Evolutionary conservation across 2,888 invertebrate genomes (phyloP), one percentile per base, ranked within the genome.

Genomic region (Agriopis aurantiaria): DNA sequence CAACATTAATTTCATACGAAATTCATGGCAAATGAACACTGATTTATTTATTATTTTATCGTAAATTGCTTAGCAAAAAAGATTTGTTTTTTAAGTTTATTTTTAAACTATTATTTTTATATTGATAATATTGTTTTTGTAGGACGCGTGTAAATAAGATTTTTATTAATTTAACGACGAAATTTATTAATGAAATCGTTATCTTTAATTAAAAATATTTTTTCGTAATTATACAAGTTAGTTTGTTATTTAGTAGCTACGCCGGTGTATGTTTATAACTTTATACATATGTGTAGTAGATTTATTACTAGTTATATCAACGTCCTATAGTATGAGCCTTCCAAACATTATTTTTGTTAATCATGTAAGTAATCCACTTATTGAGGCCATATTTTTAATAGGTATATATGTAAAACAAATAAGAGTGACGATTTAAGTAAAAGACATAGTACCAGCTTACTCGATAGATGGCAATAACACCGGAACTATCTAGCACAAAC

Each of bases 181-280:
- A 75, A 68, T 65, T 51, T 55, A 71, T 72, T 73, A 75, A 66
- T 46, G 14, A 80, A 76, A 75, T 81, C 75, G 78, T 78, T 79
- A 23, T 48, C 83, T 81, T 80, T 77, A 78, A 73, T 73, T 70
- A 65, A 81, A 80, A 84, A 74, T 75, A 75, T 81, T 82, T 82
- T 82, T 83, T 84, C 81, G 75, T 86, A 86, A 80, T 88, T 86
- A 86, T 89, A 71, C 68, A 74, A 64, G 69, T 75, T 73, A 67
- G 87, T 91, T 92, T 92, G 93, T 93, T 93, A 93, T 93, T 91
- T 93, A 93, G 91, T 92, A 85, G 87, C 89, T 91, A 91, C 81
- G 80, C 79, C 78, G 68, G 82, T 86, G 85, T 91, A 86, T 89
- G 85, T 90, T 86, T 71, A 83, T 87, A 88, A 85, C 79, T 74